phyloP scores from a whole-genome alignment of 2,888 invertebrate genomes.

The Agelastica alni region DNA sequence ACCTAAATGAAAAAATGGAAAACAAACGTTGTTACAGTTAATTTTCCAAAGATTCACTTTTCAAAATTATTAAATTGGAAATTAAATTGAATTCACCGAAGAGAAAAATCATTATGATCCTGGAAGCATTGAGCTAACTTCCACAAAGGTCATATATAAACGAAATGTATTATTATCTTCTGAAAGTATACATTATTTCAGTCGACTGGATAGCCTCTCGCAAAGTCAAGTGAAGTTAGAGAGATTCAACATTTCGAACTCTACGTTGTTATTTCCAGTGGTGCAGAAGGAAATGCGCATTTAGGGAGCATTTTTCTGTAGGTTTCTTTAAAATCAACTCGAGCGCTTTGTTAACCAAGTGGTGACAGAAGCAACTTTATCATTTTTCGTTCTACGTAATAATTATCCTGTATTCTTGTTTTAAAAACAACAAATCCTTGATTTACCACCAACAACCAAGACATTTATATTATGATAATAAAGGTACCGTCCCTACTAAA shows the following conservation, averaged over 20 bases:
- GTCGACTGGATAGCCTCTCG: slow-evolving; percentile 14
- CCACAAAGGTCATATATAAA: slow-evolving; percentile 20
- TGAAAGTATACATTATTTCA: slow-evolving; percentile 23
- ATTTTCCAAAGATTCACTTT: slow-evolving; percentile 10
- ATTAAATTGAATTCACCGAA: slow-evolving; percentile 20
- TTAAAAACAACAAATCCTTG: too few species aligned
- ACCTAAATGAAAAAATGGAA: background rate
- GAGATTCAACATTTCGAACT: slow-evolving; percentile 18
- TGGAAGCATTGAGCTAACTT: slow-evolving; percentile 12
- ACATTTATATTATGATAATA: too few species aligned
- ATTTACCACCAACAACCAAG: too few species aligned
- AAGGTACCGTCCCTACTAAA: too few species aligned
- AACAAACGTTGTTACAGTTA: background rate
- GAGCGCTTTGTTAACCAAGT: too few species aligned
- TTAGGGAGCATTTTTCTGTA: too few species aligned
- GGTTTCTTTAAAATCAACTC: too few species aligned
- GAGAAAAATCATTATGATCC: slow-evolving; percentile 24
- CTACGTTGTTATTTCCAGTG: slow-evolving; percentile 14
- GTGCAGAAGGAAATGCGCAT: background rate
- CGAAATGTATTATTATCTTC: slow-evolving; percentile 21
- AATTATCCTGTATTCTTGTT: too few species aligned
- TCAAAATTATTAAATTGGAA: slow-evolving; percentile 9
- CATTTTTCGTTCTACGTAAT: too few species aligned
- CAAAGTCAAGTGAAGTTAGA: slow-evolving; percentile 20
- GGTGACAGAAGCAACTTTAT: too few species aligned